Base-by-base conservation (phyloP, 2,888 invertebrate species). In the Oscheius myriophilus region DNA sequence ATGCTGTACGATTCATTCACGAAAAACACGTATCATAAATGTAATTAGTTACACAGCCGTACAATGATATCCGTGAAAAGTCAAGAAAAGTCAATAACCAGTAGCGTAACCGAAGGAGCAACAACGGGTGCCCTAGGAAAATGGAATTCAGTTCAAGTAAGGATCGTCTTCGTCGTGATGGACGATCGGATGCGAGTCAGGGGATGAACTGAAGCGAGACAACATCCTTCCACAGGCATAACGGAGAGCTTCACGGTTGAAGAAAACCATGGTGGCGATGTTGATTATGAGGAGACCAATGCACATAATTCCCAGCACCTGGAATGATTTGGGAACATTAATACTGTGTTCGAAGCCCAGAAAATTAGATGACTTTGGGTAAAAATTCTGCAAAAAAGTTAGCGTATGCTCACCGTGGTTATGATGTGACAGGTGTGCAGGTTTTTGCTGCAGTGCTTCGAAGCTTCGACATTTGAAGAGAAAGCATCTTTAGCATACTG, bases 211-310 rank as follows among this genome's bases (percentile, higher is more conserved):
- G 33, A 33, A 33, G 9, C 33, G 33, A 33, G 33, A 33, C 4
- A 33, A 33, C 33, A 53, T 2, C 3, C 53, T 18, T 18, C 53
- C 16, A 25, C 14, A 23, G 23, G 25, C 53, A 21, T 41, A 45
- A n/a, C 65, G 55, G n/a, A 65, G 21, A 16, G 54, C 65, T 33
- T 45, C 18, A 1, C 65, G 45, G 21, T 65, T 65, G 55, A 65
- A 65, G 55, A 55, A 65, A 3, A 18, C 33, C 4, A 65, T 55
- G 11, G 54, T 54, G 26, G 39, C 4, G n/a, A 65, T 25, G 33
- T 65, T 65, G 33, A 65, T 49, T 18, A 65, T 12, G 21, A 65
- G 46, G 43, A 65, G 33, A 18, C 54, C 65, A 33, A 55, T n/a
- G 7, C 41, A 21, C 2, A 54, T n/a, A 1, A 65, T 43, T 11